Evolutionary conservation across 2,113 vertebrate species (phyloP), one percentile per base, ranked within the genome.

Genomic region (Eira barbara): DNA sequence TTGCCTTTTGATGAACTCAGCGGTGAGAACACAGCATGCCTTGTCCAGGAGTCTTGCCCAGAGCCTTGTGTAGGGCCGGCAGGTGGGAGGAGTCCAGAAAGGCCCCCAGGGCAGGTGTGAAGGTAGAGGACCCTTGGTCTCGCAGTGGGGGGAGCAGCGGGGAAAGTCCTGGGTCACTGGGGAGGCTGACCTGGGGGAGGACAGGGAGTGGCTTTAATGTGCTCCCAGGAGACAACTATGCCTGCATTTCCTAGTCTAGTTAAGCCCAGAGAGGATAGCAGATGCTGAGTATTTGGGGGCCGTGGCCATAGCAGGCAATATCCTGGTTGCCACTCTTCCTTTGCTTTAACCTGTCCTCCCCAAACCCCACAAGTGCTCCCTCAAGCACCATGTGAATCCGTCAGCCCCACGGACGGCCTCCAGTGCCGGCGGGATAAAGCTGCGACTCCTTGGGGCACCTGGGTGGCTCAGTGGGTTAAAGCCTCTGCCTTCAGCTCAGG

Each of bases 1-100:
- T 25, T 96, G 96, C 67, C 36, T 98, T 98, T 98, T 96, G 97
- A 95, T 98, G 71, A 97, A 90, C 3, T 1, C 93, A 85, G 95
- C 2, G 63, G 76, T 73, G 96, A 95, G 57, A 91, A 65, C 52
- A 49, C 0, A 8, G 91, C 8, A 1, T 52, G 92, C 78, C 94
- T 78, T 9, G 25, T 55, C 88, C 45, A 59, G 61, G 74, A 67
- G 49, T 39, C 90, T n/a, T n/a, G 88, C 63, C 52, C 9, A 11
- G 49, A 87, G 45, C 36, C 74, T 36, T 7, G 74, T 0, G 57
- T 2, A 2, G 42, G 59, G 25, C 21, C 7, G 0, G 52, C 10
- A 23, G 10, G 1, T 1, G 18, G 63, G 23, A 29, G 78, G 73
- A 25, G 25, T 8, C 12, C 36, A 34, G 27, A 14, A 29, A 20